phyloP scores from a whole-genome alignment of 2,888 invertebrate genomes.

The Hartigia nigra region DNA sequence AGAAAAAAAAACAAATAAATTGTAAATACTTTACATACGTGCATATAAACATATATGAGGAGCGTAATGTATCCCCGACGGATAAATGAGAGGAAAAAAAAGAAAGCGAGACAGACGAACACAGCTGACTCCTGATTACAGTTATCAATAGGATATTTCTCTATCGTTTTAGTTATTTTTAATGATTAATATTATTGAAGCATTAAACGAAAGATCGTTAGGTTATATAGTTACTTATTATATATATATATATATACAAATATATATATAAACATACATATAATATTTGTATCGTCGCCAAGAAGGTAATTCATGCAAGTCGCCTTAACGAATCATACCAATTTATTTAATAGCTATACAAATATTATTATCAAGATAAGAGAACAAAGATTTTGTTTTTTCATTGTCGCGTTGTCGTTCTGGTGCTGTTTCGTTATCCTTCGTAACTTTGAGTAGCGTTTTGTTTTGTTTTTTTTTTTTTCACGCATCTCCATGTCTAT shows the following conservation, averaged over 20 bases:
- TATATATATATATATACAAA: slow-evolving; percentile 31
- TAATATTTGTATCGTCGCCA: not conserved
- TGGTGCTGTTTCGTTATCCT: not conserved
- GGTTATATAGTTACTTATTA: slow-evolving; percentile 43
- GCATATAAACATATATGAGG: slow-evolving; percentile 27
- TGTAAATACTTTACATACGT: slow-evolving; percentile 63
- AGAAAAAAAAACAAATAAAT: slow-evolving; percentile 29
- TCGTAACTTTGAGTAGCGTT: no score
- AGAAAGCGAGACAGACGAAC: slow-evolving; percentile 28
- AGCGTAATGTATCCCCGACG: slow-evolving; percentile 10
- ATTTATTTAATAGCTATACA: not conserved
- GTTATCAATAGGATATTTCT: slow-evolving; percentile 43
- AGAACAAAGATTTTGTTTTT: not conserved
- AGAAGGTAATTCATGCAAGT: not conserved
- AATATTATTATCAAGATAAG: not conserved
- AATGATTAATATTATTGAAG: slow-evolving; percentile 43
- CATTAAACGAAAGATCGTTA: slow-evolving; percentile 55
- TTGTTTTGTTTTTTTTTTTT: not conserved
- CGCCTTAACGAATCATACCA: not conserved
- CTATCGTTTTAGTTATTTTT: slow-evolving; percentile 61
- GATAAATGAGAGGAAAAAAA: slow-evolving; percentile 4
- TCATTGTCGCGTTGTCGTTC: not conserved
- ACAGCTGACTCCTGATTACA: slow-evolving; percentile 46
- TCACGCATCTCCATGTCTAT: not conserved
- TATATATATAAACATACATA: slow-evolving; percentile 3